Base-by-base conservation (phyloP, 35 echinoderm and acorn worm genomes). In the Holothuria glaberrima region DNA sequence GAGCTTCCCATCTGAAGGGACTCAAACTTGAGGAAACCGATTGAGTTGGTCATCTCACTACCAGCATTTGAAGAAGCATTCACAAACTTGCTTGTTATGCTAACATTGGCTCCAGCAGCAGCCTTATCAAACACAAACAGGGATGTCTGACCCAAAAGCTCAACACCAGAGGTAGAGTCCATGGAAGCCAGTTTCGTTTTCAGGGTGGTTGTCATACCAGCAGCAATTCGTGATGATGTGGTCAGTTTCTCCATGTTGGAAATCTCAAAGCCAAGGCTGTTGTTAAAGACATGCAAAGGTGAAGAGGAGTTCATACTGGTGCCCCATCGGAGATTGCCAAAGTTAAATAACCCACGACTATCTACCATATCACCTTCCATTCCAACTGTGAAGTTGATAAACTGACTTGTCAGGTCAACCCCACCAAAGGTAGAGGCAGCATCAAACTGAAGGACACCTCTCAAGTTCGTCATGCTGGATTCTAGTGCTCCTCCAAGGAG, bases 371-470 rank as follows among this genome's bases (percentile, higher is more conserved):
- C 62, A 63, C 30, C 22, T 22, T 36, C 5, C 80, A 84, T 84
- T 30, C 34, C 71, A 67, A 28, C 72, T 20, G 91, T 80, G n/a
- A 60, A 35, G 29, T 88, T 92, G 84, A 92, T 60, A 68, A 88
- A 68, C 7, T 52, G 71, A 36, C 18, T 92, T 29, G 71, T 85
- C 5, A 95, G 22, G 56, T 83, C 89, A 41, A 82, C 62, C 22
- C 58, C 50, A 26, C 82, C 68, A 34, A 48, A 81, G 17, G 25
- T 73, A 52, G 48, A 82, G 69, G 87, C 78, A 50, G 50, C 0
- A 22, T 91, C 84, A 35, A 91, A 94, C 48, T 86, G 71, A 45
- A 88, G 56, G 20, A 94, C 34, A 12, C 84, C 16, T 34, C 50
- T 82, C 59, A 91, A 63, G 30, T 87, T 87, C 0, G 21, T 69